Evolutionary conservation across 1,140 invertebrate species (phyloP).

Genomic region (Bombus confusus): DNA sequence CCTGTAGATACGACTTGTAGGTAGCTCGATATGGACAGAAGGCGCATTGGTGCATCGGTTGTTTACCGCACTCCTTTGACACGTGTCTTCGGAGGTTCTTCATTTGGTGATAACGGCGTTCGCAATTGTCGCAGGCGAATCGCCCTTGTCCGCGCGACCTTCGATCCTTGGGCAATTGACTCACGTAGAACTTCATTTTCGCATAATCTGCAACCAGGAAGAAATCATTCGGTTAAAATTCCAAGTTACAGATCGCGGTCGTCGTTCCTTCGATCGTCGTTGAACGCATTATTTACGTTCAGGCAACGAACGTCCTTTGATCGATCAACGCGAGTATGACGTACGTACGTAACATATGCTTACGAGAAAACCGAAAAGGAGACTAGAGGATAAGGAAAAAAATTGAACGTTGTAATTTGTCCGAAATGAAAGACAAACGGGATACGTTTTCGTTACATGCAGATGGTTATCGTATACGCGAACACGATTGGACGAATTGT

Average conservation of each 20-base stretch:
- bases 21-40: constrained; percentile 82
- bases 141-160: constrained; percentile 75
- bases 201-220: constrained; percentile 68
- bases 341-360: background rate
- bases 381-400: background rate
- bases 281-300: background rate
- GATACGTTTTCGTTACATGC: constrained; percentile 1
- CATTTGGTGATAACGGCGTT: constrained; percentile 78
- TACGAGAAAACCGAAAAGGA: background rate
- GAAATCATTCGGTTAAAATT: constrained; percentile 33
- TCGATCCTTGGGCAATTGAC: constrained; percentile 21
- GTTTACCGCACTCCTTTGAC: constrained; percentile 84
- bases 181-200: constrained; percentile 49
- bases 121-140: constrained; percentile 76
- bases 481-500: background rate
- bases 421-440: background rate
- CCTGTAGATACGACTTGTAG: constrained; percentile 79
- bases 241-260: background rate
- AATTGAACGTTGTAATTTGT: background rate
- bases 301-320: background rate
- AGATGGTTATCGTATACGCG: background rate
- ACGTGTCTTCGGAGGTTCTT: constrained; percentile 78
- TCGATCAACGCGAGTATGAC: background rate
- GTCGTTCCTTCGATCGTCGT: background rate
- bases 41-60: constrained; percentile 84